Percentiles rank a stretch among this genome's conserved stretches.
phyloP scores from a whole-genome alignment of 2,888 invertebrate species.

The Macrosiphum euphorbiae region DNA sequence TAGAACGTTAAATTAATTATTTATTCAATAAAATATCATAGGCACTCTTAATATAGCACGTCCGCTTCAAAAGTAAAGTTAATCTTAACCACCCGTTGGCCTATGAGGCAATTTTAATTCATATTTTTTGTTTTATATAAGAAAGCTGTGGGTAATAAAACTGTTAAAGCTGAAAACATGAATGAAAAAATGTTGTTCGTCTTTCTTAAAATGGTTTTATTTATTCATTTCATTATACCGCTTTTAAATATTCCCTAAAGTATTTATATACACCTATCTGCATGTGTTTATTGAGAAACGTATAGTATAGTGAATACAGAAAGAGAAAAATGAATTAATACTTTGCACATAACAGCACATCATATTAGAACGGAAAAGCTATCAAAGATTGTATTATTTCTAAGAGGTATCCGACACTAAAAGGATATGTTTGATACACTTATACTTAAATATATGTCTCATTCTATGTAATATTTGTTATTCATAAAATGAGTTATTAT shows the following conservation, averaged over 20 bases:
- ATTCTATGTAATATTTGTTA: not conserved
- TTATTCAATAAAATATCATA: no score
- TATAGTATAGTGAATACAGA: not conserved
- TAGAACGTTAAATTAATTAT: not conserved
- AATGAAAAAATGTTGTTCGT: not conserved
- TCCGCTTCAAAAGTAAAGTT: not conserved
- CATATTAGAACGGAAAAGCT: not conserved
- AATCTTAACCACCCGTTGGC: not conserved
- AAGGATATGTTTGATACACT: not conserved
- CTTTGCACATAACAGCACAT: not conserved
- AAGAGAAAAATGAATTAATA: not conserved
- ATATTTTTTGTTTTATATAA: not conserved
- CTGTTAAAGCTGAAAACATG: not conserved
- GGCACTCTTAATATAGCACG: not conserved
- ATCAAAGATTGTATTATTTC: not conserved
- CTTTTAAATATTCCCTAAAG: not conserved
- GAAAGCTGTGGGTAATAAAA: not conserved
- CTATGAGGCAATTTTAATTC: not conserved
- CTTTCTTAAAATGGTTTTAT: not conserved
- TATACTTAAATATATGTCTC: not conserved
- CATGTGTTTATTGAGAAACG: not conserved
- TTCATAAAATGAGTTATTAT: not conserved
- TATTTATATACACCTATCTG: not conserved
- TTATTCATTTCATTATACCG: not conserved
- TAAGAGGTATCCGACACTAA: not conserved